phyloP scores from a whole-genome alignment of 2,797 vertebrate genomes.

The Characodon lateralis region DNA sequence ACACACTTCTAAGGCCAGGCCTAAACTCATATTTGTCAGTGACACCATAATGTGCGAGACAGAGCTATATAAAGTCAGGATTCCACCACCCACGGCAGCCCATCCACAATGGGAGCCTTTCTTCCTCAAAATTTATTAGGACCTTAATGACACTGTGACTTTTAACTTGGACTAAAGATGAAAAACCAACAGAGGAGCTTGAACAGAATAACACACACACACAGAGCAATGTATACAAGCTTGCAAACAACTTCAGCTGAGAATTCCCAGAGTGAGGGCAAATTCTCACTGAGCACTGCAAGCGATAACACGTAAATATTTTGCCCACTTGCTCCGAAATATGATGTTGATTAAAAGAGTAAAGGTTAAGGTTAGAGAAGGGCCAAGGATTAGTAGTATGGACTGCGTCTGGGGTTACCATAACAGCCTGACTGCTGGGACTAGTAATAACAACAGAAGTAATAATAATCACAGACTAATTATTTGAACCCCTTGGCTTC shows the following conservation, averaged over 20 bases:
- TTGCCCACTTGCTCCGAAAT: conserved; percentile 79
- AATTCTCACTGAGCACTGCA: conserved; percentile 64
- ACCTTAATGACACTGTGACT: conserved; percentile 73
- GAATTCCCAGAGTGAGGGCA: conserved; percentile 72
- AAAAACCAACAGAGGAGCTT: conserved; percentile 62
- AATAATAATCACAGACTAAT: conserved; percentile 88
- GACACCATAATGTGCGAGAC: conserved; percentile 63
- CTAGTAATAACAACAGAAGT: conserved; percentile 86
- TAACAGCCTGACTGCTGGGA: conserved; percentile 83
- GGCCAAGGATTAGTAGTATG: conserved; percentile 82
- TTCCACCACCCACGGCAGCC: conserved; percentile 64
- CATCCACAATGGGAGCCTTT: conserved; percentile 73
- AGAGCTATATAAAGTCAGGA: conserved; percentile 69
- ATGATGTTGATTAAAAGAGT: conserved; percentile 88
- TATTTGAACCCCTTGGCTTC: conserved; percentile 85
- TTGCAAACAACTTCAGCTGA: conserved; percentile 54
- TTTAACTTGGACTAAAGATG: conserved; percentile 70
- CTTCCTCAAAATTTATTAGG: conserved; percentile 75
- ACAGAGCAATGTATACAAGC: conserved; percentile 37
- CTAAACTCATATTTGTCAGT: conserved; percentile 61
- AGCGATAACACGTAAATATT: conserved; percentile 83
- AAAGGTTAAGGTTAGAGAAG: conserved; percentile 85
- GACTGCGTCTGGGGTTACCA: conserved; percentile 82
- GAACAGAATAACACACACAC: conserved; percentile 53
- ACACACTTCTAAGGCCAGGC: conserved; percentile 69